phyloP scores from a whole-genome alignment of 1,140 invertebrate genomes.

The Papilio aristodemus region DNA sequence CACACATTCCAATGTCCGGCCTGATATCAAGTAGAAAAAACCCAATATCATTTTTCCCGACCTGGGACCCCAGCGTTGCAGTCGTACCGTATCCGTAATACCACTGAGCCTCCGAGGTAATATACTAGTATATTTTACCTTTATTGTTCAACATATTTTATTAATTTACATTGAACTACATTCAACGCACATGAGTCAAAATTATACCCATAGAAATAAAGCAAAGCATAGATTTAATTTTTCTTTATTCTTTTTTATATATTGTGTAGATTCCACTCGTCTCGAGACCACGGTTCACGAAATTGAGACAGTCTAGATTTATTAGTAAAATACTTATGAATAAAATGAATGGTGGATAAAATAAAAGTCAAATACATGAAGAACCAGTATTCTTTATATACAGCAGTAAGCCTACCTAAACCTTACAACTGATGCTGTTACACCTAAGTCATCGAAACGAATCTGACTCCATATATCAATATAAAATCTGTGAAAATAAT shows the following conservation, averaged over 20 bases:
- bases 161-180: no score
- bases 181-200: no score
- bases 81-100: no score
- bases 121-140: no score
- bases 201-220: no score
- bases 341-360: conserved; percentile 37
- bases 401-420: conserved; percentile 67
- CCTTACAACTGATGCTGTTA: conserved; percentile 66
- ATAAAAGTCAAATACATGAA: conserved; percentile 68
- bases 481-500: conserved; percentile 72
- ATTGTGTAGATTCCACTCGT: background rate
- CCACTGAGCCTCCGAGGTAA: no score
- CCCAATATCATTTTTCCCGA: no score
- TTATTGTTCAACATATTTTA: no score
- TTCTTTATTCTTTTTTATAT: background rate
- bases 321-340: conserved; percentile 3
- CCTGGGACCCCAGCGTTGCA: no score
- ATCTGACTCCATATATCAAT: conserved; percentile 72
- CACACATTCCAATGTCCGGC: no score
- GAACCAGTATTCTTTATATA: conserved; percentile 77
- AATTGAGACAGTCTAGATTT: background rate
- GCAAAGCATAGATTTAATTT: background rate
- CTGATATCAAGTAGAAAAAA: no score
- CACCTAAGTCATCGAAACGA: conserved; percentile 76
- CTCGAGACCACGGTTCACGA: background rate